Evolutionary conservation across 2,113 vertebrate species (phyloP), one percentile per base, ranked within the genome.

Genomic region (Orycteropus afer): DNA sequence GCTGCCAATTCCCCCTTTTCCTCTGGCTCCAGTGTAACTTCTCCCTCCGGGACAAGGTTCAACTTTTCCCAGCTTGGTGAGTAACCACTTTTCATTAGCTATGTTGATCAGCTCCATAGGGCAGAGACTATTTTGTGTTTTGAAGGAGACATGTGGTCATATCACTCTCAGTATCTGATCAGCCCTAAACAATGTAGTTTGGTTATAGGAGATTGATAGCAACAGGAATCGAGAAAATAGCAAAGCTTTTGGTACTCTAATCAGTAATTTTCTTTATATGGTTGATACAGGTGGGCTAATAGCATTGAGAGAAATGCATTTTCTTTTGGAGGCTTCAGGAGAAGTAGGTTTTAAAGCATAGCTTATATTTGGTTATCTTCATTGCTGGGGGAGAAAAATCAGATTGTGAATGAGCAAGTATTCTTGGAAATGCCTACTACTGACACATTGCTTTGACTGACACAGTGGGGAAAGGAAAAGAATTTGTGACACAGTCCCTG

Each of bases 51-150:
- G 83, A 99, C 99, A 0, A 98, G 99, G 95, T 99, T 99, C 98
- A 99, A 99, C 98, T 99, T 99, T 57, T 99, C 98, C 0, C 99
- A 99, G 98, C 99, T 99, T 2, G 99, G 99, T 99, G 98, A 96
- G 98, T 97, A 90, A 55, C 85, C 15, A 0, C 57, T 71, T 27
- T 29, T 15, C 29, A 34, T 74, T 83, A 89, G 40, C 74, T 80
- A 55, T 77, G 74, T 37, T 57, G 88, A 88, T 90, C 61, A 0
- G 14, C 42, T 76, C 79, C 59, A 1, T 14, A 2, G 91, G 77
- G 57, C 49, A 59, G 73, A 91, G 3, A n/a, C 77, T 59, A 85
- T 92, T 93, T 86, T 47, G 18, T 57, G 4, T 78, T 91, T 82
- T 42, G 77, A 92, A 89, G 81, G 37, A 45, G 45, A 90, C 77